Evolutionary conservation across 1,140 invertebrate genomes (phyloP).

Genomic region (Bombus confusus): DNA sequence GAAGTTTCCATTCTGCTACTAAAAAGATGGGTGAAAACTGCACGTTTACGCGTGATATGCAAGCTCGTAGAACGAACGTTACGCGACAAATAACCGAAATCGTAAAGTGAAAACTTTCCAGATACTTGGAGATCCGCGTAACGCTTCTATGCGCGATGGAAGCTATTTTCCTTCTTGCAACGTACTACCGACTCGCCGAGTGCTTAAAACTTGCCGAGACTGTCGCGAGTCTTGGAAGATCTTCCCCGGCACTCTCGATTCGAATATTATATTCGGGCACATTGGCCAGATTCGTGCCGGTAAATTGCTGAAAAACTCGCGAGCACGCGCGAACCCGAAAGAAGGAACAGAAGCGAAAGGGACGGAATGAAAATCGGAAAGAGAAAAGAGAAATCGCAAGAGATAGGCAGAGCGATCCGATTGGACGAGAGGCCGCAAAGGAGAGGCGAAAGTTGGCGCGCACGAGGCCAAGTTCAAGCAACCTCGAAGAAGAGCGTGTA

Average conservation of each 20-base stretch:
- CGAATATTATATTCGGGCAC: conserved; percentile 14
- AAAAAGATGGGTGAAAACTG: too few species aligned
- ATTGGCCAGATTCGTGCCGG: neutral
- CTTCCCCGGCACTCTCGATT: neutral
- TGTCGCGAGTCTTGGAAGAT: too few species aligned
- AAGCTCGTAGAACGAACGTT: neutral
- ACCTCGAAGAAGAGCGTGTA: conserved; percentile 25
- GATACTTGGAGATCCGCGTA: neutral
- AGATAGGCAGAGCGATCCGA: neutral
- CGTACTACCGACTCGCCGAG: neutral
- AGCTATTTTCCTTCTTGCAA: neutral
- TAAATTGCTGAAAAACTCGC: neutral
- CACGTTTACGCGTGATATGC: neutral
- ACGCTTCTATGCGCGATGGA: too few species aligned
- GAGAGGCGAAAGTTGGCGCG: conserved; percentile 5
- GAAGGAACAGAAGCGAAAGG: neutral
- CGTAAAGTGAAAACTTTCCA: neutral
- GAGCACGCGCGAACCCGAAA: too few species aligned
- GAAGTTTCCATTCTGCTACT: too few species aligned
- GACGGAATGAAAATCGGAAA: neutral
- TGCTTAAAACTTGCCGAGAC: neutral
- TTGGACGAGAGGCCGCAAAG: neutral
- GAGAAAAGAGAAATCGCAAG: neutral
- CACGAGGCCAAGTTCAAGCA: conserved; percentile 6
- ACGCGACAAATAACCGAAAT: neutral